Evolutionary conservation across 35 echinoderm and acorn worm genomes (phyloP).

Genomic region (Stichopus chloronotus): DNA sequence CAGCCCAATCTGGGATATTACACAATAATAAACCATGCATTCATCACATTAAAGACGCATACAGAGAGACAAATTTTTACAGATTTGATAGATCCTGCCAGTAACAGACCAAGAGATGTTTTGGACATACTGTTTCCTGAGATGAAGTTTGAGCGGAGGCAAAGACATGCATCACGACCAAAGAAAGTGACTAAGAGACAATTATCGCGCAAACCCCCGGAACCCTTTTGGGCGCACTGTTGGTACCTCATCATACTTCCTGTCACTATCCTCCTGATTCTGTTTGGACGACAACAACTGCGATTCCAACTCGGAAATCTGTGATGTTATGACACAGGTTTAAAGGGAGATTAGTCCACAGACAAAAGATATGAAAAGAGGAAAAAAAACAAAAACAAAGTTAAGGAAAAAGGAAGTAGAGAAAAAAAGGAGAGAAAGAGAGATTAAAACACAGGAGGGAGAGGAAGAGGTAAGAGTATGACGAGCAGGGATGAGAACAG

Average conservation of each 20-base stretch:
- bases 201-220: neutral
- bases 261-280: conserved; percentile 41
- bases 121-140: neutral
- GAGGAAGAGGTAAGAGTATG: neutral
- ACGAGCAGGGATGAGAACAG: neutral
- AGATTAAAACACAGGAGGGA: conserved; percentile 9
- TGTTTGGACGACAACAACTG: conserved; percentile 26
- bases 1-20: too few relatives aligned
- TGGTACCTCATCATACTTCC: conserved; percentile 65
- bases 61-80: too few relatives aligned
- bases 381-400: neutral
- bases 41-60: too few relatives aligned
- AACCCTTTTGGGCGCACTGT: neutral
- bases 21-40: too few relatives aligned
- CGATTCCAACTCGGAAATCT: conserved; percentile 46
- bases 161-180: conserved; percentile 45
- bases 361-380: neutral
- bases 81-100: too few relatives aligned
- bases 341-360: neutral
- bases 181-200: neutral
- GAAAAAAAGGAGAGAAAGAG: neutral
- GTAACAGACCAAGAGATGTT: too few relatives aligned
- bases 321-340: conserved; percentile 10
- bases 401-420: neutral
- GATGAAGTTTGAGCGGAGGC: conserved; percentile 7